A percentile compares a stretch with the other conserved stretches of the same genome.
phyloP scores from a whole-genome alignment of 2,113 vertebrate species.

The Bungarus multicinctus region DNA sequence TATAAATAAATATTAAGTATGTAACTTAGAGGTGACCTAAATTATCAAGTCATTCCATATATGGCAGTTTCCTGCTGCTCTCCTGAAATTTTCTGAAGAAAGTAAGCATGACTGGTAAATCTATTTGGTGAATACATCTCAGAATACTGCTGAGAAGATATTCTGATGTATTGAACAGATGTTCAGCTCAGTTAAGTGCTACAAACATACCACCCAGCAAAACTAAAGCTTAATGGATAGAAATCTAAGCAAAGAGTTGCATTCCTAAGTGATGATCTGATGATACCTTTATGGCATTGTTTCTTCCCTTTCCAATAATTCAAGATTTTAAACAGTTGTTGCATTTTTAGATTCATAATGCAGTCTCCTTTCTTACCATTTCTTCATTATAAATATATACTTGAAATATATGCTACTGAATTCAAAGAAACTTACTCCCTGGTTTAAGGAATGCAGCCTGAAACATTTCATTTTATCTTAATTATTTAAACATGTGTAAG shows the following conservation, averaged over 20 bases:
- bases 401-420: neutral
- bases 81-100: neutral
- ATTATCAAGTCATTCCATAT: conserved; percentile 16
- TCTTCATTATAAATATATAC: neutral
- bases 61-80: conserved; percentile 15
- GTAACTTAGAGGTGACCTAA: neutral
- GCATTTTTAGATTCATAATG: neutral
- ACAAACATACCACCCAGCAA: conserved; percentile 3
- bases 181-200: neutral
- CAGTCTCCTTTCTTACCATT: neutral
- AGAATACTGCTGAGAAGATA: conserved; percentile 11
- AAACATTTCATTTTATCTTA: neutral
- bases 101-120: conserved; percentile 2
- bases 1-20: neutral
- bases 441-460: neutral
- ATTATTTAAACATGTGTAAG: neutral
- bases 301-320: neutral
- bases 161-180: conserved; percentile 22
- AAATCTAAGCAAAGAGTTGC: conserved; percentile 2
- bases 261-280: neutral
- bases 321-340: neutral
- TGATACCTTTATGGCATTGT: neutral
- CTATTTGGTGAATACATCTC: conserved; percentile 1
- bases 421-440: neutral
- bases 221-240: neutral